Percentiles rank a stretch among this genome's conserved stretches.
Evolutionary conservation across 2,113 vertebrate genomes (phyloP).

Genomic region (Galemys pyrenaicus): DNA sequence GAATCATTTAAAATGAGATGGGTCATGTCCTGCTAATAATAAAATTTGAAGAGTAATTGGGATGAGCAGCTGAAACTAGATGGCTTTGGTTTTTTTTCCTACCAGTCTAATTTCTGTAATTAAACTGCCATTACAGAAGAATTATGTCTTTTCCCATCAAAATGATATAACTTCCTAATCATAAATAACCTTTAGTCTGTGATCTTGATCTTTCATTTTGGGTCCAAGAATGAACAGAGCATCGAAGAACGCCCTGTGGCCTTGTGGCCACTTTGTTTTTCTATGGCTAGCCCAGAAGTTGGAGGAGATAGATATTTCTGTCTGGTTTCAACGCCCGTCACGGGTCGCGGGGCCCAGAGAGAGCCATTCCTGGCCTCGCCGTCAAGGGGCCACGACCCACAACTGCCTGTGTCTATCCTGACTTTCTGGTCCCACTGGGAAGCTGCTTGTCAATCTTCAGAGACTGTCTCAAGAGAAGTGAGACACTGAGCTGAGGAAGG

Average conservation of each 20-base stretch:
- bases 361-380: background rate
- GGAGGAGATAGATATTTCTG: background rate
- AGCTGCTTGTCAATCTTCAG: background rate
- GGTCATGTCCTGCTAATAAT: conserved; percentile 3
- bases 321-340: background rate
- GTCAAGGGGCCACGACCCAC: background rate
- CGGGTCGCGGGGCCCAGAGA: background rate
- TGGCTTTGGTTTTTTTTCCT: background rate
- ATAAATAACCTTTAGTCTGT: background rate
- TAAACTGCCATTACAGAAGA: conserved; percentile 32
- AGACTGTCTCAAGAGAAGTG: background rate
- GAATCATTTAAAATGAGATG: conserved; percentile 47
- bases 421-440: background rate
- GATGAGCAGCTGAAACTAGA: background rate
- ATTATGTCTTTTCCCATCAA: conserved; percentile 8
- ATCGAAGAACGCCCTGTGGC: background rate
- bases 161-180: background rate
- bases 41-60: conserved; percentile 9
- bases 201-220: background rate
- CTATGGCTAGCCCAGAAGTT: background rate
- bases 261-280: background rate
- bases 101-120: background rate
- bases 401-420: background rate
- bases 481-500: background rate
- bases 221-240: background rate